Evolutionary conservation across 2,888 invertebrate genomes (phyloP).

Genomic region (Hanleya hanleyi): DNA sequence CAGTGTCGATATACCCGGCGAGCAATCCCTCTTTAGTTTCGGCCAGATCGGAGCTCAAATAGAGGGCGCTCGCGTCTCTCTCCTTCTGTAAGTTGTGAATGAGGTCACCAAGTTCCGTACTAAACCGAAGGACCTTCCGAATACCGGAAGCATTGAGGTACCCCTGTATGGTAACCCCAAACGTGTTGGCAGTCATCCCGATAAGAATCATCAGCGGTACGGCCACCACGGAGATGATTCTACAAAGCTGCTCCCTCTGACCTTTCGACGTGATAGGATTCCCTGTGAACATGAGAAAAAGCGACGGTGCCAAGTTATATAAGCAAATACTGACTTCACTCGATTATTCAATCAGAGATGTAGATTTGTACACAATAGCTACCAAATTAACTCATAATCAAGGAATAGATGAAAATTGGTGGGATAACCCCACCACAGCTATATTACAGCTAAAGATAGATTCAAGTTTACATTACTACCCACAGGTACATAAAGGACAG

Average conservation of each 20-base stretch:
- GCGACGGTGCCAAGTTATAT: no score
- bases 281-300: slow-evolving; percentile 42
- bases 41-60: slow-evolving; percentile 56
- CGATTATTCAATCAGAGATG: no score
- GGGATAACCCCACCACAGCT: no score
- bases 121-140: slow-evolving; percentile 32
- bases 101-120: slow-evolving; percentile 41
- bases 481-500: no score
- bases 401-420: no score
- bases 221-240: slow-evolving; percentile 57
- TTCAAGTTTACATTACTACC: no score
- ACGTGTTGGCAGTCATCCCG: slow-evolving; percentile 56
- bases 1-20: slow-evolving; percentile 58
- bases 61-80: slow-evolving; percentile 62
- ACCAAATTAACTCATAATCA: no score
- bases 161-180: slow-evolving; percentile 26
- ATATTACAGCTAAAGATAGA: no score
- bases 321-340: no score
- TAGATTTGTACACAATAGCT: no score
- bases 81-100: slow-evolving; percentile 54
- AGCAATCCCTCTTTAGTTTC: slow-evolving; percentile 57
- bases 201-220: slow-evolving; percentile 55
- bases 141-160: slow-evolving; percentile 20
- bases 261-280: slow-evolving; percentile 60
- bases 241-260: slow-evolving; percentile 57